A percentile compares a stretch with the other conserved stretches of the same genome.
Conservation (phyloP, 2,797 vertebrate species). For the Emys orbicularis region DNA sequence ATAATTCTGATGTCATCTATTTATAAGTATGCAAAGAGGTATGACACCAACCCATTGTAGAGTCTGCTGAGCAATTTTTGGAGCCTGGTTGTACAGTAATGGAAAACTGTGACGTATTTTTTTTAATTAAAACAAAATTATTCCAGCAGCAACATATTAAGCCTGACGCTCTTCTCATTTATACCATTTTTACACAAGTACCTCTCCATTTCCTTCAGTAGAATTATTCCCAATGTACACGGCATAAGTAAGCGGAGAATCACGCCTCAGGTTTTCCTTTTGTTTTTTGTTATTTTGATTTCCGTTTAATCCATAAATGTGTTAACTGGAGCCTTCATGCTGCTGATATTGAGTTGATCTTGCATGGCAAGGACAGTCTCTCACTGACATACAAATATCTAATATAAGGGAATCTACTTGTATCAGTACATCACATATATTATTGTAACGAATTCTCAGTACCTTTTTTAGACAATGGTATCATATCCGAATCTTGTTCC, state of each 20-base stretch:
- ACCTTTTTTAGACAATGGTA: background rate
- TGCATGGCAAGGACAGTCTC: conserved; percentile 20
- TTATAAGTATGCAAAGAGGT: conserved; percentile 60
- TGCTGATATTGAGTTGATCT: conserved; percentile 5
- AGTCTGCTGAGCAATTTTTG: conserved; percentile 34
- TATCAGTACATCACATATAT: background rate
- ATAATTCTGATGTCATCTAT: conserved; percentile 70
- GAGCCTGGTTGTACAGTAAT: conserved; percentile 32
- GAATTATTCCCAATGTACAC: background rate
- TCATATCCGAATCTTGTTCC: background rate
- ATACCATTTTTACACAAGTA: background rate
- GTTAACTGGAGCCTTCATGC: conserved; percentile 13
- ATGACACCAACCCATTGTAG: conserved; percentile 34
- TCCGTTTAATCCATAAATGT: background rate
- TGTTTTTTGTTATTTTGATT: background rate
- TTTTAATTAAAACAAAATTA: conserved; percentile 3
- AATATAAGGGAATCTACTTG: background rate
- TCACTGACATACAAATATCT: conserved; percentile 4
- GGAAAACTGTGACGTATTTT: conserved; percentile 49
- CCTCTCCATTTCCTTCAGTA: background rate
- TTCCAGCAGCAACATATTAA: background rate
- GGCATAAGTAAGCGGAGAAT: background rate
- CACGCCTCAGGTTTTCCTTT: background rate
- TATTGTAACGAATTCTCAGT: background rate
- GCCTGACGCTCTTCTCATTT: background rate